Conservation (phyloP, 2,113 vertebrate genomes). For the Mus musculus region DNA sequence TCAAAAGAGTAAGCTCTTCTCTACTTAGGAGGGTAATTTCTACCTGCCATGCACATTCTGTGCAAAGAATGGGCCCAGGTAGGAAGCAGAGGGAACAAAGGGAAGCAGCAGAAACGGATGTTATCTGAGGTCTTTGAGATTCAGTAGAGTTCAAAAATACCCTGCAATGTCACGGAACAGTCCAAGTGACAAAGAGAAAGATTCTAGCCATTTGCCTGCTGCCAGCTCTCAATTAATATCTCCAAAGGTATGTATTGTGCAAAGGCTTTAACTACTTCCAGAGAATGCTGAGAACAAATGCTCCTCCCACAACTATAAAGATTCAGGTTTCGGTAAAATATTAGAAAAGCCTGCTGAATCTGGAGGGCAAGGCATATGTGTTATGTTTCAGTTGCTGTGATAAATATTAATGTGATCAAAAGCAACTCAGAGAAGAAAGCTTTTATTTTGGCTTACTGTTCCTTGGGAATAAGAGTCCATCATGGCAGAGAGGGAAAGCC, state of each 20-base stretch:
- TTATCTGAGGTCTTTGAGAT: background rate
- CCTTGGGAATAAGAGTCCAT: background rate
- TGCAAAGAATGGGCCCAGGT: background rate
- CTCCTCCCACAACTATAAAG: background rate
- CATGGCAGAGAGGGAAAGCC: fast-evolving
- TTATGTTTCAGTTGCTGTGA: background rate
- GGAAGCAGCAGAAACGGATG: constrained; percentile 40
- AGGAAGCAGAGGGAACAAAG: background rate
- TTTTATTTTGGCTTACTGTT: background rate
- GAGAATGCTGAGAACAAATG: background rate
- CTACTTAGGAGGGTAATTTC: background rate
- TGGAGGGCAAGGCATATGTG: too few relatives aligned
- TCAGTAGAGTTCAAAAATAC: background rate
- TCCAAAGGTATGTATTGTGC: background rate
- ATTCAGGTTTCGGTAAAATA: constrained; percentile 32
- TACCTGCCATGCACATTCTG: background rate
- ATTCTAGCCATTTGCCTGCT: background rate
- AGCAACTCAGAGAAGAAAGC: background rate
- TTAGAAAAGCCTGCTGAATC: background rate
- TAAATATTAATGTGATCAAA: background rate
- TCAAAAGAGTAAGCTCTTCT: background rate
- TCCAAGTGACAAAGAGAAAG: background rate
- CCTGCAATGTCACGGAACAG: background rate
- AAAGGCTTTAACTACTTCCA: background rate
- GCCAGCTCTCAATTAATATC: constrained; percentile 31